Evolutionary conservation across 2,797 vertebrate species (phyloP).

Genomic region (Epinephelus coioides): DNA sequence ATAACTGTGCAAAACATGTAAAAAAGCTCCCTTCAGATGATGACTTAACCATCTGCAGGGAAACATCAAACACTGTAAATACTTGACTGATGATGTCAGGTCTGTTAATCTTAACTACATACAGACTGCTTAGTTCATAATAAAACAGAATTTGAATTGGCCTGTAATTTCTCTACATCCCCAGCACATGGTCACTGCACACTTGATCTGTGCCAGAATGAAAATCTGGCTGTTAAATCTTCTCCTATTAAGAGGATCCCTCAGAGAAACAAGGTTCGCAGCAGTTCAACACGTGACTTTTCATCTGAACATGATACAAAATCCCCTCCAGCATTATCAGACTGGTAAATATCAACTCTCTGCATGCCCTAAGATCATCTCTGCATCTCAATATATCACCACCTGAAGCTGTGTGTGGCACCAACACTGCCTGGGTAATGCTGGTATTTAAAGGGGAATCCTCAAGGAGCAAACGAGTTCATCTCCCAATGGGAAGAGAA

Average conservation of each 20-base stretch:
- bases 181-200: neutral
- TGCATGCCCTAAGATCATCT: constrained; percentile 32
- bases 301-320: constrained; percentile 7
- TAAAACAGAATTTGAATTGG: neutral
- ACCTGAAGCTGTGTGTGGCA: constrained; percentile 54
- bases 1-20: too few relatives aligned
- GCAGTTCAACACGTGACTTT: neutral
- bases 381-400: constrained; percentile 50
- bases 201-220: neutral
- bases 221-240: neutral
- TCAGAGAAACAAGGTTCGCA: neutral
- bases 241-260: neutral
- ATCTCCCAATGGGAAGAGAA: constrained; percentile 6
- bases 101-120: constrained; percentile 1
- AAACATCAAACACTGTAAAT: neutral
- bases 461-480: constrained; percentile 40
- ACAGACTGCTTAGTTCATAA: neutral
- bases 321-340: constrained; percentile 27
- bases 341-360: constrained; percentile 54
- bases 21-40: too few relatives aligned
- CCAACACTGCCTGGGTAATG: constrained; percentile 25
- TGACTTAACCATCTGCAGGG: too few relatives aligned
- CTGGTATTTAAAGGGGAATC: constrained; percentile 57
- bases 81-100: neutral
- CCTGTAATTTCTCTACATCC: neutral